Percentiles rank a stretch among this genome's conserved stretches.
phyloP scores from a whole-genome alignment of 2,113 vertebrate species.

The Panthera uncia region DNA sequence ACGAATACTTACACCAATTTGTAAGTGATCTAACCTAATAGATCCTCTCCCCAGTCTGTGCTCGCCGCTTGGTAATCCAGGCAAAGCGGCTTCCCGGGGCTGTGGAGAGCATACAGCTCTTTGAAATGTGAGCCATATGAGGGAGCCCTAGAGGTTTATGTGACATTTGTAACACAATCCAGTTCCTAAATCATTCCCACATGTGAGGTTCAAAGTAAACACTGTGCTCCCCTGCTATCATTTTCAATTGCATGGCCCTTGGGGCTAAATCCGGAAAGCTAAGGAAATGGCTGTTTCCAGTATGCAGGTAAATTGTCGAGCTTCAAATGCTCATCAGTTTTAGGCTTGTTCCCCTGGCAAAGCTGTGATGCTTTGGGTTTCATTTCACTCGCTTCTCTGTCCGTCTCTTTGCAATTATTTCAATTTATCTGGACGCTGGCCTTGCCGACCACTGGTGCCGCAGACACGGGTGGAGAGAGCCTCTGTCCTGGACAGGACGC shows the following conservation, averaged over 20 bases:
- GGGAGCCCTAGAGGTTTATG: background rate
- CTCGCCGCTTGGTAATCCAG: too few species aligned
- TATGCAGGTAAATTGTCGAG: too few species aligned
- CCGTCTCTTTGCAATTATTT: background rate
- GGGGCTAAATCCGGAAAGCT: background rate
- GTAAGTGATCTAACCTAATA: too few species aligned
- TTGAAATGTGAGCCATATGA: background rate
- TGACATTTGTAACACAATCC: background rate
- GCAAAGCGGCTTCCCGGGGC: background rate
- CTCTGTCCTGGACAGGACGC: background rate
- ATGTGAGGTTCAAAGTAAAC: background rate
- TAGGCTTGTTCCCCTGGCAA: background rate
- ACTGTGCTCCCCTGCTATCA: fast-evolving
- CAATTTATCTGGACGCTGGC: background rate
- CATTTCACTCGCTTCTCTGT: background rate
- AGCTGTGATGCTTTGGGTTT: background rate
- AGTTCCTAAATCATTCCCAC: background rate
- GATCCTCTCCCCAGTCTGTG: background rate
- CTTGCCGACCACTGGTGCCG: background rate
- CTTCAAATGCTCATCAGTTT: background rate
- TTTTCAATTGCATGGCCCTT: background rate
- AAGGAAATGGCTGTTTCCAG: background rate
- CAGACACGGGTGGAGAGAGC: background rate
- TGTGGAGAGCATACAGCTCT: background rate
- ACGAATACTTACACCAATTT: background rate